Conservation (phyloP, 2,113 vertebrate species). For the Murina feae region DNA sequence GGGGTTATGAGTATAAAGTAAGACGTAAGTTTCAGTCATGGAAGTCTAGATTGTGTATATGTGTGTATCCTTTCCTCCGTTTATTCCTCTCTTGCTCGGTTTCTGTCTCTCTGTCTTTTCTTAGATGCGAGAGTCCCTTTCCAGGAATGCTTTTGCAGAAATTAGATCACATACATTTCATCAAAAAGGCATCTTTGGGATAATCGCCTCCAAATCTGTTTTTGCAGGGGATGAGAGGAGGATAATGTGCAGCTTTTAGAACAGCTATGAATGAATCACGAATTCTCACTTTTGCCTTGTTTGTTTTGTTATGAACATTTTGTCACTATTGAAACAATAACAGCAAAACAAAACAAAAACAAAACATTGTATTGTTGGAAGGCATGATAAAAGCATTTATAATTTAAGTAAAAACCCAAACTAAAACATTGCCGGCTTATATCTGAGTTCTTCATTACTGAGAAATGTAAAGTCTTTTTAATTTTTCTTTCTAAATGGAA, state of each 20-base stretch:
- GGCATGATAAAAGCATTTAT: slow-evolving; percentile 42
- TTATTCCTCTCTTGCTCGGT: no score
- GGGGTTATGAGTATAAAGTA: neutral
- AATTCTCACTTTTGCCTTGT: slow-evolving; percentile 54
- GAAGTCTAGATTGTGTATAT: neutral
- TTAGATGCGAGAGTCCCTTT: neutral
- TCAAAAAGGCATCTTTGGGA: slow-evolving; percentile 45
- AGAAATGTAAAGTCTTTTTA: slow-evolving; percentile 57
- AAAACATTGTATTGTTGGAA: neutral
- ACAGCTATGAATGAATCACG: slow-evolving; percentile 46
- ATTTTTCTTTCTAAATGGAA: slow-evolving; percentile 67
- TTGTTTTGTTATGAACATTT: slow-evolving; percentile 59
- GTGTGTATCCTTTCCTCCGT: neutral
- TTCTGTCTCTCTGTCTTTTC: neutral
- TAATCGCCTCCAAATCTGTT: slow-evolving; percentile 58
- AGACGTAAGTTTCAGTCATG: neutral
- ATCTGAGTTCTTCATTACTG: slow-evolving; percentile 58
- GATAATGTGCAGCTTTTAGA: slow-evolving; percentile 44
- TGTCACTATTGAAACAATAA: slow-evolving; percentile 38
- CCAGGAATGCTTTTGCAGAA: slow-evolving; percentile 34
- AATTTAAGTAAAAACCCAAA: slow-evolving; percentile 60
- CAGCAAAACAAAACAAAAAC: neutral
- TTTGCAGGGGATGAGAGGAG: slow-evolving; percentile 36
- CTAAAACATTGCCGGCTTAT: slow-evolving; percentile 46
- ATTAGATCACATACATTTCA: slow-evolving; percentile 46